Evolutionary conservation across 2,888 invertebrate species (phyloP).

Genomic region (Drosophila nigritarsus): DNA sequence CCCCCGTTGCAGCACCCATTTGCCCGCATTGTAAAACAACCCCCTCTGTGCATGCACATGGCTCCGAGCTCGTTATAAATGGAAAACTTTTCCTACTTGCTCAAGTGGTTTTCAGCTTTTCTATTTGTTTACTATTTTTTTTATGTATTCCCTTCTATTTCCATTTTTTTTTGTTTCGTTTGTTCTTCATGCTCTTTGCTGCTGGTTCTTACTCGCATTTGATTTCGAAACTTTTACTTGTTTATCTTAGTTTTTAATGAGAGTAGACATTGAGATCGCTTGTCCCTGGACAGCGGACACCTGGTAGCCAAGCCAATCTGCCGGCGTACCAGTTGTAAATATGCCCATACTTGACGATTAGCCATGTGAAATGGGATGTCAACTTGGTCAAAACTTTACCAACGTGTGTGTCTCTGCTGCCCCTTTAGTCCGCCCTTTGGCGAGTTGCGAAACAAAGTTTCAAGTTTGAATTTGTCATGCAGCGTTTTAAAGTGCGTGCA

Average conservation of each 20-base stretch:
- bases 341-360: constrained; percentile 64
- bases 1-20: not conserved
- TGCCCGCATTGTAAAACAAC: constrained; percentile 28
- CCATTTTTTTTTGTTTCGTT: constrained; percentile 30
- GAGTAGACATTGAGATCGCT: constrained; percentile 62
- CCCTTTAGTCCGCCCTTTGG: not conserved
- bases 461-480: constrained; percentile 63
- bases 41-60: constrained; percentile 34
- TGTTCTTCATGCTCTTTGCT: constrained; percentile 21
- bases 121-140: constrained; percentile 41
- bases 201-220: constrained; percentile 54
- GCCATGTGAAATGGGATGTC: constrained; percentile 71
- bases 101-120: constrained; percentile 73
- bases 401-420: constrained; percentile 8
- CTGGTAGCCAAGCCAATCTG: constrained; percentile 12
- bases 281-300: constrained; percentile 49
- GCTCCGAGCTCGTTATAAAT: constrained; percentile 78
- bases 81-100: constrained; percentile 78
- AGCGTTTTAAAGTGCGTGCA: constrained; percentile 54
- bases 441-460: constrained; percentile 40
- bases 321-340: not conserved
- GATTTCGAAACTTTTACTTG: constrained; percentile 67
- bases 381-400: constrained; percentile 58
- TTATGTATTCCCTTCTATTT: constrained; percentile 28
- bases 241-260: constrained; percentile 80